phyloP scores from a whole-genome alignment of 2,888 invertebrate genomes.

The Mesopsocus fuscifrons region DNA sequence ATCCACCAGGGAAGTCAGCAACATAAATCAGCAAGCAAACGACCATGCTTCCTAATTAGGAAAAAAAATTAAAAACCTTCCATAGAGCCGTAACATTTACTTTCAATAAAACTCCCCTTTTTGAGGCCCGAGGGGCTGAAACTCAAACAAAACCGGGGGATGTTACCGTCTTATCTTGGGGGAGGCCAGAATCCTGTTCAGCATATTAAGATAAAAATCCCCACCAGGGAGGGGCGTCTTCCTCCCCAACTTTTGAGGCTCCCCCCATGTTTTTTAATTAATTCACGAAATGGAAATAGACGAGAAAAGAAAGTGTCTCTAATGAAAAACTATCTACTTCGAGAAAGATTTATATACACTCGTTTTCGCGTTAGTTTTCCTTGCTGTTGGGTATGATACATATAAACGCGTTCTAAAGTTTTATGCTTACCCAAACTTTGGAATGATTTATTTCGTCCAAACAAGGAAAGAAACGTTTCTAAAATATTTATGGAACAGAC shows the following conservation, averaged over 20 bases:
- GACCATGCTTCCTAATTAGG: not conserved
- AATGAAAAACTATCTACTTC: too few species aligned
- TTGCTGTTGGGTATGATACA: too few species aligned
- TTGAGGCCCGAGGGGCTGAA: too few species aligned
- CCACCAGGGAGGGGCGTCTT: not conserved
- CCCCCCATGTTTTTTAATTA: not conserved
- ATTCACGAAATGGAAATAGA: not conserved
- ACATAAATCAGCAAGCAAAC: too few species aligned
- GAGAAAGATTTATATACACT: too few species aligned
- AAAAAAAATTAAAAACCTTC: not conserved
- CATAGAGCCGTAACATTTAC: not conserved
- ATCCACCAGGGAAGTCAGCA: too few species aligned
- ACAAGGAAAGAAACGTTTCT: too few species aligned
- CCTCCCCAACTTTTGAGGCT: not conserved
- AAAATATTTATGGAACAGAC: too few species aligned
- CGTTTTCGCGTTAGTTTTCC: too few species aligned
- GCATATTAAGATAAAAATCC: not conserved
- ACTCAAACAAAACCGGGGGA: not conserved
- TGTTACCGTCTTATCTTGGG: not conserved
- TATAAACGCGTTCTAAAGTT: too few species aligned
- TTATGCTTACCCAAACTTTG: too few species aligned
- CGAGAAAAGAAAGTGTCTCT: not conserved
- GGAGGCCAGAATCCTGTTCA: not conserved
- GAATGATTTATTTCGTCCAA: too few species aligned
- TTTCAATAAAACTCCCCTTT: not conserved